Conservation (phyloP, 2,113 vertebrate species). For the Colinus virginianus region DNA sequence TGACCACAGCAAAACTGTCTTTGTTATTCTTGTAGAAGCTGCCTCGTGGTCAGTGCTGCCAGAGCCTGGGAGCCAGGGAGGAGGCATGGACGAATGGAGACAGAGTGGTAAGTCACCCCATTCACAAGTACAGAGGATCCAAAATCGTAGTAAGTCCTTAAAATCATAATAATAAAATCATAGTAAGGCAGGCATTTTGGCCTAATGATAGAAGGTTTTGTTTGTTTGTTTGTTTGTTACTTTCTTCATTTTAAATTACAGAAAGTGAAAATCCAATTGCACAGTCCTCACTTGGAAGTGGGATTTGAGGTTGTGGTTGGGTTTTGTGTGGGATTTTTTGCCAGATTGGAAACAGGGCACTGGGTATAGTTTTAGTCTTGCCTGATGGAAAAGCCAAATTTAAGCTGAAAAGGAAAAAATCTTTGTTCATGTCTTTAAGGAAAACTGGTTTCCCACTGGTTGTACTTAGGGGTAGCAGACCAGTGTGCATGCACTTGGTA, state of each 20-base stretch:
- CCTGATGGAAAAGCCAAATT: neutral
- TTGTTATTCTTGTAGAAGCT: constrained; percentile 63
- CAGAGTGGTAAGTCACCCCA: constrained; percentile 71
- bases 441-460: neutral
- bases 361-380: neutral
- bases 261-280: neutral
- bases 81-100: constrained; percentile 77
- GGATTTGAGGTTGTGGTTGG: neutral
- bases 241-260: neutral
- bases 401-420: neutral
- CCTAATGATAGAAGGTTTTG: neutral
- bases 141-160: neutral
- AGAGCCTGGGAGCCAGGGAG: constrained; percentile 75
- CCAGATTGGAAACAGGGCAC: neutral
- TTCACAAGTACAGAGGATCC: neutral
- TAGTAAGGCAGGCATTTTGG: neutral
- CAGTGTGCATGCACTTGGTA: neutral
- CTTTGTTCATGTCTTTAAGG: neutral
- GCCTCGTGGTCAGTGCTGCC: constrained; percentile 74
- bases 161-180: neutral
- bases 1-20: neutral
- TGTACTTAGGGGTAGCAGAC: neutral
- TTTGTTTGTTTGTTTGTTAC: neutral
- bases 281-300: neutral
- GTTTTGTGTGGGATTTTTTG: neutral